Evolutionary conservation across 1,140 invertebrate species (phyloP).

Genomic region (Drosophila seguyi): DNA sequence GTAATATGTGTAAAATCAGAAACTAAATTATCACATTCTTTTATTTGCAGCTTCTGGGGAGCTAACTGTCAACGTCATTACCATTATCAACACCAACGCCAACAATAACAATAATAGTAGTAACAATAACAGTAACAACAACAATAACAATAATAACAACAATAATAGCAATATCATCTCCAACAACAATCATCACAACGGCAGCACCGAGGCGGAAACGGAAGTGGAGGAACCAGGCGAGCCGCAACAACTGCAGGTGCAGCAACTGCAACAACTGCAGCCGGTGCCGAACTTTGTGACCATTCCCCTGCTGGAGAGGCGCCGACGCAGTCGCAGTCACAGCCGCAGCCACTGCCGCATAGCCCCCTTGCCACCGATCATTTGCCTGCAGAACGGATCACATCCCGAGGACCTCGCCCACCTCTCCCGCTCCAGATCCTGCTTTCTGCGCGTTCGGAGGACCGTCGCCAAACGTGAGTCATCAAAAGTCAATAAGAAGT

Average conservation of each 20-base stretch:
- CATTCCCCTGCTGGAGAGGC: constrained; percentile 61
- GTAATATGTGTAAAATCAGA: not conserved
- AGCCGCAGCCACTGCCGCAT: constrained; percentile 69
- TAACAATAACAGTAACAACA: constrained; percentile 17
- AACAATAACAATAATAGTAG: constrained; percentile 26
- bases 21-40: not conserved
- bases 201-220: constrained; percentile 32
- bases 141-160: constrained; percentile 30
- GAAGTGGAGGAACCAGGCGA: constrained; percentile 13
- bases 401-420: constrained; percentile 61
- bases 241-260: constrained; percentile 16
- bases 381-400: constrained; percentile 65
- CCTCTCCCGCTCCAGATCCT: constrained; percentile 63
- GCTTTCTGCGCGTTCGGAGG: constrained; percentile 68
- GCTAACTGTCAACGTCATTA: constrained; percentile 58
- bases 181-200: constrained; percentile 32
- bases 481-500: not conserved
- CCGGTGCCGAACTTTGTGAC: constrained; percentile 55
- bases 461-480: constrained; percentile 71
- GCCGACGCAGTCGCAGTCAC: constrained; percentile 70
- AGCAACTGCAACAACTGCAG: constrained; percentile 18
- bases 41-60: constrained; percentile 31
- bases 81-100: constrained; percentile 39
- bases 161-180: constrained; percentile 28
- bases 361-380: constrained; percentile 63